These are phyloP conservation scores for Anguilla japonica DNA, from an alignment of 2,113 vertebrate species.

Conservation along the genomic window DNA sequence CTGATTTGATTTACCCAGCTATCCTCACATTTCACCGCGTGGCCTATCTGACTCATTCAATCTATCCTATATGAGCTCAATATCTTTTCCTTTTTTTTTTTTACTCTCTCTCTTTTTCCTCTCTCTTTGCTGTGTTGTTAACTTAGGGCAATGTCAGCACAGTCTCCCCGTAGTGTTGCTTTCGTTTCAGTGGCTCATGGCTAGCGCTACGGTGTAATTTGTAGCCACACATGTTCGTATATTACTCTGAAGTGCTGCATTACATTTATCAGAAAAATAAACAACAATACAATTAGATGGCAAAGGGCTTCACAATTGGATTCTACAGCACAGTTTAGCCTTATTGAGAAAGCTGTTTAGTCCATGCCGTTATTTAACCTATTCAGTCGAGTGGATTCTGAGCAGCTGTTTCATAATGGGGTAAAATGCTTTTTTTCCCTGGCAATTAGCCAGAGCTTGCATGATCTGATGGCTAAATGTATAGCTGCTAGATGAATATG, in stretches of 20 bases:
- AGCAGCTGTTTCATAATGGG: slow-evolving; percentile 23
- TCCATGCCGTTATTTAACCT: not conserved
- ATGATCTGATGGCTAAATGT: slow-evolving; percentile 11
- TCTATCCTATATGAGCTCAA: slow-evolving; percentile 8
- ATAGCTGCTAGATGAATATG: not conserved
- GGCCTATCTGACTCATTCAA: slow-evolving; percentile 33
- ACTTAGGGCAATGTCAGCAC: slow-evolving; percentile 14
- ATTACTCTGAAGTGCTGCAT: slow-evolving; percentile 4
- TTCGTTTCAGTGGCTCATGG: not conserved
- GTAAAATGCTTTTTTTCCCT: not conserved
- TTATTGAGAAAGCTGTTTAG: not conserved
- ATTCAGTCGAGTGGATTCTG: slow-evolving; percentile 9
- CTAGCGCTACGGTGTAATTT: not conserved
- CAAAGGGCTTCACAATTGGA: not conserved
- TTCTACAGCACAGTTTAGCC: slow-evolving; percentile 2
- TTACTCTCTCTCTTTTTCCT: too few species aligned
- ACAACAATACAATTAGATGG: not conserved
- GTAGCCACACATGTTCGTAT: not conserved
- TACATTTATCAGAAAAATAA: slow-evolving; percentile 7
- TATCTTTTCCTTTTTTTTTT: not conserved
- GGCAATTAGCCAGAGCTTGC: slow-evolving; percentile 18
- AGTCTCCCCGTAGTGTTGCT: not conserved
- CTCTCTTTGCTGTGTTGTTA: slow-evolving; percentile 13
- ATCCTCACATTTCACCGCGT: slow-evolving; percentile 41
- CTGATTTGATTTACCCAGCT: slow-evolving; percentile 37